Conservation (phyloP, 2,797 vertebrate genomes). For the Sebastes hopkinsi region DNA sequence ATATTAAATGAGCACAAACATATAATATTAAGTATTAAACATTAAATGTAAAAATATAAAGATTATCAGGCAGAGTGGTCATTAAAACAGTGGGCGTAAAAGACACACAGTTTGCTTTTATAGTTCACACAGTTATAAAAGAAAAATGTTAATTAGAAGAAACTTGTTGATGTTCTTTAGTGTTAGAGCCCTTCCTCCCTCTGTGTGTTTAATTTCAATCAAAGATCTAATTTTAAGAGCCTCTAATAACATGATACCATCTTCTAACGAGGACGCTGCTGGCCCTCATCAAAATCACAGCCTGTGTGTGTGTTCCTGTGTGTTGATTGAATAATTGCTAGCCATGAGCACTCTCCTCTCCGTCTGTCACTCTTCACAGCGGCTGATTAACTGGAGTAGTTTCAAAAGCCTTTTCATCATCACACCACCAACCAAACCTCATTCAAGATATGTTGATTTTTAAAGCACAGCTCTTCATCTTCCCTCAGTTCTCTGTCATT, state of each 20-base stretch:
- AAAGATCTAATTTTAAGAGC: background rate
- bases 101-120: background rate
- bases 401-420: slow-evolving; percentile 19
- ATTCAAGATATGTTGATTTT: background rate
- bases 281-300: slow-evolving; percentile 2
- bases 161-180: background rate
- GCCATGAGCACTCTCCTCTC: slow-evolving; percentile 28
- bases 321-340: slow-evolving; percentile 46
- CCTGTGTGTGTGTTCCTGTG: background rate
- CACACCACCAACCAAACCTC: slow-evolving; percentile 1
- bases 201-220: background rate
- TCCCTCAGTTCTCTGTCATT: background rate
- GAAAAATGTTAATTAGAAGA: background rate
- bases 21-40: too few species aligned
- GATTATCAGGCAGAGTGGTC: too few species aligned
- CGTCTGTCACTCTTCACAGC: slow-evolving; percentile 25
- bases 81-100: too few species aligned
- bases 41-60: too few species aligned
- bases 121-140: background rate
- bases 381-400: slow-evolving; percentile 29
- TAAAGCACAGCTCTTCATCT: background rate
- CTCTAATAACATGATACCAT: slow-evolving; percentile 6
- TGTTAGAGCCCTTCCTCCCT: background rate
- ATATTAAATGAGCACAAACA: too few species aligned
- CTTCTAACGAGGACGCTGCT: background rate